Percentiles rank a stretch among this genome's conserved stretches.
phyloP scores from a whole-genome alignment of 2,113 vertebrate genomes.

The Corynorhinus townsendii region DNA sequence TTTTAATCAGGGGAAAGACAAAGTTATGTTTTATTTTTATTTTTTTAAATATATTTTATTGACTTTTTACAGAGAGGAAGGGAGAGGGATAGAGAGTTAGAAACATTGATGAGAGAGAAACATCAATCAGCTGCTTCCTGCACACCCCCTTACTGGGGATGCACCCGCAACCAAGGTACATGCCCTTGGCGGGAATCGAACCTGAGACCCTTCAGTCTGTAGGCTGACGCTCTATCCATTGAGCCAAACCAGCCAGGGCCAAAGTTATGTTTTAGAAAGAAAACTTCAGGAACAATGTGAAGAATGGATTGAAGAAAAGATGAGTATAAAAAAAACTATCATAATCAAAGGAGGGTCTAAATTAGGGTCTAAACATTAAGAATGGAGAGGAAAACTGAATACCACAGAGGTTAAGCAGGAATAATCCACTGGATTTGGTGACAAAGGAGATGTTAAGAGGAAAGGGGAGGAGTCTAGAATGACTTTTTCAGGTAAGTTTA shows the following conservation, averaged over 20 bases:
- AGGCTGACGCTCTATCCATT: too few relatives aligned
- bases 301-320: neutral
- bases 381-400: neutral
- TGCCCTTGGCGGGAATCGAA: too few relatives aligned
- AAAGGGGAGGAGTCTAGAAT: neutral
- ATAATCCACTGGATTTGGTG: neutral
- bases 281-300: neutral
- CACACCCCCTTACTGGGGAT: too few relatives aligned
- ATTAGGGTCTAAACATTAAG: neutral
- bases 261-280: conserved; percentile 27
- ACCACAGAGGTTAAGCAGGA: neutral
- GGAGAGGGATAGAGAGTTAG: too few relatives aligned
- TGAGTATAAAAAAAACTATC: neutral
- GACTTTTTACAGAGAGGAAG: too few relatives aligned
- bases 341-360: neutral
- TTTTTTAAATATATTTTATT: too few relatives aligned
- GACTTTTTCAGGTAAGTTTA: conserved; percentile 2
- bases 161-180: too few relatives aligned
- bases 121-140: too few relatives aligned
- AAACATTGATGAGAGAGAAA: too few relatives aligned
- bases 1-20: conserved; percentile 7
- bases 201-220: too few relatives aligned
- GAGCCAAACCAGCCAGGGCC: too few relatives aligned
- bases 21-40: neutral
- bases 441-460: neutral